Conservation (phyloP, 2,888 invertebrate genomes). For the Ecdyonurus torrentis region DNA sequence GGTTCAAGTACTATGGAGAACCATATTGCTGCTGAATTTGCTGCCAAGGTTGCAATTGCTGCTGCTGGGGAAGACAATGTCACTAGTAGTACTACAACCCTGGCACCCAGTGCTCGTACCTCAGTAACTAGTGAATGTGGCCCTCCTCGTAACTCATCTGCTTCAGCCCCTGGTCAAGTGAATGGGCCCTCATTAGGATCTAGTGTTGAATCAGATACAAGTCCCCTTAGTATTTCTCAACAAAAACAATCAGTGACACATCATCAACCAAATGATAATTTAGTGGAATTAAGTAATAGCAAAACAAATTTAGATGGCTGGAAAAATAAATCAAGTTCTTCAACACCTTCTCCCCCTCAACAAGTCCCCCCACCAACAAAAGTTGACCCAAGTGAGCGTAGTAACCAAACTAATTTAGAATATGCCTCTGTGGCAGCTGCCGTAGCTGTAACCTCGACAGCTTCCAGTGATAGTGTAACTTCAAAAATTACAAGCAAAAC, state of each 20-base stretch:
- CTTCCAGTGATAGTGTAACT: neutral
- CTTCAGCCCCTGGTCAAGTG: neutral
- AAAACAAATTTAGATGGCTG: neutral
- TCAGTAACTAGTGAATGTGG: neutral
- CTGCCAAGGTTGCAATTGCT: slow-evolving; percentile 1
- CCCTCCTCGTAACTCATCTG: neutral
- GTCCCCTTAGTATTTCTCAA: neutral
- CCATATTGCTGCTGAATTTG: neutral
- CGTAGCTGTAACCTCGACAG: neutral
- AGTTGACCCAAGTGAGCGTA: neutral
- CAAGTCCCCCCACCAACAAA: neutral
- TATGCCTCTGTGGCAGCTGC: neutral
- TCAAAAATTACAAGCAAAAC: no score
- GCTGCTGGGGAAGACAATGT: neutral
- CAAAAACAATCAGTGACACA: neutral
- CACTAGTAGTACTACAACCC: neutral
- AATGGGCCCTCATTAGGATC: neutral
- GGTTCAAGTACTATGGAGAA: neutral
- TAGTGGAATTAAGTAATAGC: neutral
- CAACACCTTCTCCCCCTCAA: neutral
- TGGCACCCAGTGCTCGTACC: neutral
- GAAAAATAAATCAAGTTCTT: neutral
- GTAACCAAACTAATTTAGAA: neutral
- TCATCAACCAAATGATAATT: neutral
- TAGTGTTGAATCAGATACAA: neutral